A percentile compares a stretch with the other conserved stretches of the same genome.
These are phyloP conservation scores for Drosophila sturtevanti DNA, from an alignment of 1,140 invertebrate species.

Conservation along the genomic window DNA sequence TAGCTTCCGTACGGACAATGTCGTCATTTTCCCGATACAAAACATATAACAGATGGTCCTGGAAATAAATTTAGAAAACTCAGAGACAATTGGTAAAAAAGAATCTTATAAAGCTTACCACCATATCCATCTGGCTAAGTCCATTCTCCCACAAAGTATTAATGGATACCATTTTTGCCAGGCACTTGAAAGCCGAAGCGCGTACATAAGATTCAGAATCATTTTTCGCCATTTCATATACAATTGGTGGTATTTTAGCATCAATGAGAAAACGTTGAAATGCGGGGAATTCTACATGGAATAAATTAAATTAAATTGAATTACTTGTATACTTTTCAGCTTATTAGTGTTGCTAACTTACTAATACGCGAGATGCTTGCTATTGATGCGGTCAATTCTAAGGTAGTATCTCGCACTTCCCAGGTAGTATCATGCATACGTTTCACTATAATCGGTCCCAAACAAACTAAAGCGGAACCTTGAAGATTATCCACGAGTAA, in stretches of 20 bases:
- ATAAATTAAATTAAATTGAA: background rate
- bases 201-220: conserved; percentile 89
- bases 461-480: conserved; percentile 86
- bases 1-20: conserved; percentile 88
- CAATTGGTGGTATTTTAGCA: conserved; percentile 86
- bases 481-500: conserved; percentile 86
- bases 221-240: conserved; percentile 86
- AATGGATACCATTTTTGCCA: conserved; percentile 87
- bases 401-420: conserved; percentile 89
- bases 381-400: conserved; percentile 88
- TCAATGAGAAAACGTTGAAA: conserved; percentile 89
- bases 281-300: conserved; percentile 88
- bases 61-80: conserved; percentile 33
- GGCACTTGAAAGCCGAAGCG: conserved; percentile 88
- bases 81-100: background rate
- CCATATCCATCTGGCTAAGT: conserved; percentile 85
- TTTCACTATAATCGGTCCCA: conserved; percentile 87
- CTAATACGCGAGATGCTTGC: conserved; percentile 87
- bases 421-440: conserved; percentile 88
- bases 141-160: conserved; percentile 86
- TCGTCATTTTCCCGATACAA: conserved; percentile 89
- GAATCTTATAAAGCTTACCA: conserved; percentile 83
- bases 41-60: conserved; percentile 86
- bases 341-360: conserved; percentile 84
- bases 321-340: background rate